These are phyloP conservation scores for Rugalucina vietnamica DNA, from an alignment of 2,888 invertebrate species.

Conservation along the genomic window DNA sequence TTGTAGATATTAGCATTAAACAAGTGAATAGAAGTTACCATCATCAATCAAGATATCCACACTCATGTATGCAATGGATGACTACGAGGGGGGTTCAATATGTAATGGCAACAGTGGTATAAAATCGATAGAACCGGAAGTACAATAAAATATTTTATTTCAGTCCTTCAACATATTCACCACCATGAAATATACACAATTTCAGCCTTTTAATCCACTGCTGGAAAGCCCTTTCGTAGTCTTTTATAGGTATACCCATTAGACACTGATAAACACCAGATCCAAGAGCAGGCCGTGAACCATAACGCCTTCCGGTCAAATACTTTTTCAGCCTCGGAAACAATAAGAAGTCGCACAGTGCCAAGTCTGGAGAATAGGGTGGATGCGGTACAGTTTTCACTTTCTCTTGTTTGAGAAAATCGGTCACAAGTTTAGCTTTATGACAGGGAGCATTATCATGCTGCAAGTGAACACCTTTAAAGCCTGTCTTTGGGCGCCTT, in stretches of 20 bases:
- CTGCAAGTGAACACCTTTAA: neutral
- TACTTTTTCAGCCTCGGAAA: neutral
- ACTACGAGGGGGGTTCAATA: no score
- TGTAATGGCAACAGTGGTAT: no score
- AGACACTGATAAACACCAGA: conserved; percentile 8
- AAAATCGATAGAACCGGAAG: no score
- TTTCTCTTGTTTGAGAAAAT: neutral
- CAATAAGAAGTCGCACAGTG: conserved; percentile 4
- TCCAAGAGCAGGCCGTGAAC: neutral
- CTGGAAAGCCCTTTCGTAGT: conserved; percentile 12
- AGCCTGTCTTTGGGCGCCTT: neutral
- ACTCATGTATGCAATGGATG: no score
- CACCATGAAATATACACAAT: conserved; percentile 5
- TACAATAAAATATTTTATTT: no score
- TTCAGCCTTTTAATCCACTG: conserved; percentile 15
- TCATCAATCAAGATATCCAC: no score
- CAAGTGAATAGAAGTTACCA: no score
- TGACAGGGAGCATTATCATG: neutral
- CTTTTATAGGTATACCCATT: conserved; percentile 5
- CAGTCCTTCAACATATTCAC: conserved; percentile 18
- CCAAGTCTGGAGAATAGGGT: conserved; percentile 15
- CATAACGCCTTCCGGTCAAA: conserved; percentile 7
- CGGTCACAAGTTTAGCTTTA: neutral
- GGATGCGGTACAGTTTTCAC: neutral
- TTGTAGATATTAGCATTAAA: no score